phyloP scores from a whole-genome alignment of 2,888 invertebrate species.

The Nephrotoma guestfalica region DNA sequence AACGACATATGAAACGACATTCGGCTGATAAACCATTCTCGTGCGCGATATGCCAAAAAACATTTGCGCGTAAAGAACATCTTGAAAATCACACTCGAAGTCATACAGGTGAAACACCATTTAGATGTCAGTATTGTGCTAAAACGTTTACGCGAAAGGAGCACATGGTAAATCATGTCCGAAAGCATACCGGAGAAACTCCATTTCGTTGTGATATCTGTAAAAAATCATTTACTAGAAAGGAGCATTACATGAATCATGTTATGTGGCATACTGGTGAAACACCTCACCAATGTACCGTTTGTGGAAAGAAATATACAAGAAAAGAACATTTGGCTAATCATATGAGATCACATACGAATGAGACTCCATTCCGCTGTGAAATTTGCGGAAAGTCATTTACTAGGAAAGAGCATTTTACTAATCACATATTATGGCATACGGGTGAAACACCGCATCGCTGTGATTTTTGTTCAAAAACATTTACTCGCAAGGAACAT shows the following conservation, averaged over 20 bases:
- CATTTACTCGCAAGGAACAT: constrained; percentile 75
- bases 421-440: constrained; percentile 83
- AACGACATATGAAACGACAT: constrained; percentile 66
- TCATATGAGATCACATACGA: constrained; percentile 77
- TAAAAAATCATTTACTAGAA: constrained; percentile 73
- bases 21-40: constrained; percentile 74
- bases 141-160: constrained; percentile 75
- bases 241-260: constrained; percentile 77
- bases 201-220: constrained; percentile 75
- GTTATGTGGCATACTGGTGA: constrained; percentile 56
- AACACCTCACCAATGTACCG: constrained; percentile 75
- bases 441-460: constrained; percentile 75
- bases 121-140: constrained; percentile 71
- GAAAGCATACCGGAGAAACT: constrained; percentile 69
- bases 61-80: constrained; percentile 76
- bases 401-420: constrained; percentile 78
- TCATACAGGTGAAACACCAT: constrained; percentile 70
- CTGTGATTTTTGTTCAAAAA: constrained; percentile 74
- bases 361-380: constrained; percentile 76
- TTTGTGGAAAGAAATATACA: constrained; percentile 78
- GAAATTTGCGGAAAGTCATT: constrained; percentile 80
- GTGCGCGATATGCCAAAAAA: constrained; percentile 73
- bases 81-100: constrained; percentile 74
- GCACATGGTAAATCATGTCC: constrained; percentile 74
- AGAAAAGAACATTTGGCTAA: constrained; percentile 79